Evolutionary conservation across 2,797 vertebrate species (phyloP).

Genomic region (Etheostoma nigrum): DNA sequence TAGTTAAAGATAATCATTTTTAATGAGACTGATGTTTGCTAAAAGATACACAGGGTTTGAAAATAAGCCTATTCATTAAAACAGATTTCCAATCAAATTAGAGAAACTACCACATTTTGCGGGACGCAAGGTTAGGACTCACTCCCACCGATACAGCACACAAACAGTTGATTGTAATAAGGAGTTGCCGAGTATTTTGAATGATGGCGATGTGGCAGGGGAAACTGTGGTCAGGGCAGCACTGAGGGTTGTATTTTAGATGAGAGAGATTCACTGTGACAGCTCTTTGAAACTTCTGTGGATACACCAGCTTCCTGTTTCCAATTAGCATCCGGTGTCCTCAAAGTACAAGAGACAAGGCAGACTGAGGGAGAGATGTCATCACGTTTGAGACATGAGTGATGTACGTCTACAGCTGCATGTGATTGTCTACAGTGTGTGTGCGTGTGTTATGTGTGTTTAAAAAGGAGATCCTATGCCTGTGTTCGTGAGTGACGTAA

Average conservation of each 20-base stretch:
- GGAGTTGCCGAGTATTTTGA: constrained; percentile 14
- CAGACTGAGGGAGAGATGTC: constrained; percentile 45
- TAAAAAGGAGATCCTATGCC: not conserved
- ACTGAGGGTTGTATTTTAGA: constrained; percentile 37
- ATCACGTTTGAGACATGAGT: constrained; percentile 51
- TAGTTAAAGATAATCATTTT: not conserved
- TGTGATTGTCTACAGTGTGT: constrained; percentile 25
- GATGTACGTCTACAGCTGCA: constrained; percentile 40
- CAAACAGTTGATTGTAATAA: constrained; percentile 38
- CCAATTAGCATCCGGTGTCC: constrained; percentile 76
- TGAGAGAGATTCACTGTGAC: constrained; percentile 67
- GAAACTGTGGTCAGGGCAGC: constrained; percentile 51
- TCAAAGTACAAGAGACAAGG: constrained; percentile 59
- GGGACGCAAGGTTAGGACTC: not conserved
- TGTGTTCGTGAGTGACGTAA: not conserved
- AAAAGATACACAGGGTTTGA: not conserved
- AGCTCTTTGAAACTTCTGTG: constrained; percentile 71
- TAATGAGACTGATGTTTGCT: not conserved
- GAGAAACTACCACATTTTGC: too few species aligned
- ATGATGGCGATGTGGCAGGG: constrained; percentile 40
- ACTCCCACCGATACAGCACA: constrained; percentile 19
- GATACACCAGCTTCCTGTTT: constrained; percentile 76
- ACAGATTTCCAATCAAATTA: not conserved
- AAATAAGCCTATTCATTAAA: not conserved
- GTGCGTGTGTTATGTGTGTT: not conserved